Evolutionary conservation across 2,888 invertebrate genomes (phyloP), one percentile per base, ranked within the genome.

Genomic region (Megastigmus dorsalis): DNA sequence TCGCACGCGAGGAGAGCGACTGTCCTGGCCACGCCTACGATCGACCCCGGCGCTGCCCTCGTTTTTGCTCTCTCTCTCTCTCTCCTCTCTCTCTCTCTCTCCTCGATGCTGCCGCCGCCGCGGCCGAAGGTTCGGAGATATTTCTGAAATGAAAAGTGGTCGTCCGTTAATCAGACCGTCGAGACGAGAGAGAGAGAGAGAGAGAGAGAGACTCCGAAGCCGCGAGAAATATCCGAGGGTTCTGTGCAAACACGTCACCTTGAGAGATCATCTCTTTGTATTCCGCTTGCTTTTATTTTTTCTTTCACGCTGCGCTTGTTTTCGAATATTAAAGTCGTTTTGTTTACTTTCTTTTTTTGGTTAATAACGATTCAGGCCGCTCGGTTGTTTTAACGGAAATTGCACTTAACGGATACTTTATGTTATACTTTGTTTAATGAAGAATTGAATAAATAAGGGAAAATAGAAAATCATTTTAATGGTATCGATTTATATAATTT

Each of bases 81-180:
- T n/a, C n/a, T n/a, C n/a, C n/a, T n/a, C n/a, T n/a, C n/a, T n/a
- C n/a, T n/a, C n/a, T n/a, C n/a, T n/a, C n/a, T n/a, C n/a, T n/a
- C n/a, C n/a, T n/a, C n/a, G n/a, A n/a, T 33, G 28, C 28, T 36
- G 20, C 50, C 38, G 3, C 18, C 18, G 52, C 15, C 18, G 43
- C 38, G 52, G 30, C 36, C 26, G 77, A 81, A 80, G 77, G 73
- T 66, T 54, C 69, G 74, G 77, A 80, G 81, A 69, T 83, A 82
- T 81, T 82, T 81, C 80, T 79, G 79, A 82, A 83, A 84, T 83
- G 83, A 85, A 83, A 82, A 84, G 85, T 83, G 82, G 79, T 79
- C 80, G 81, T 83, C 85, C 86, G 83, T 86, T 86, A 86, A 86
- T 87, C 86, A 86, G 84, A 79, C 38, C 83, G 83, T 77, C 72